These are phyloP conservation scores for Zaprionus ornatus DNA, from an alignment of 1,140 invertebrate genomes.

Conservation along the genomic window DNA sequence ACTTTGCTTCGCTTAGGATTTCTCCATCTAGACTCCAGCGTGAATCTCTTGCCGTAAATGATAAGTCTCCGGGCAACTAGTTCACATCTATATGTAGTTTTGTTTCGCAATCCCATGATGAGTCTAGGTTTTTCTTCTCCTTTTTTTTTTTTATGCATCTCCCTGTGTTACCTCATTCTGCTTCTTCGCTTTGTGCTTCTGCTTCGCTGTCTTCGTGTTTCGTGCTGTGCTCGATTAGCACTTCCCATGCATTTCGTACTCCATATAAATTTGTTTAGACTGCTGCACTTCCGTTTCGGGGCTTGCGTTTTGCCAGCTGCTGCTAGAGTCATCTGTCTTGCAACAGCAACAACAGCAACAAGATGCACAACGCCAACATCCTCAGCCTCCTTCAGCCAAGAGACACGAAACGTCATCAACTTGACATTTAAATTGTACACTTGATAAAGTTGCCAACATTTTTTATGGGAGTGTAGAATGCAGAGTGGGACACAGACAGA, in stretches of 20 bases:
- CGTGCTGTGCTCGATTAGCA: slow-evolving; percentile 71
- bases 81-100: slow-evolving; percentile 1
- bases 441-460: slow-evolving; percentile 80
- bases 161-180: neutral
- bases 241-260: slow-evolving; percentile 59
- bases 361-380: slow-evolving; percentile 30
- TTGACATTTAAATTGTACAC: slow-evolving; percentile 80
- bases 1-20: neutral
- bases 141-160: slow-evolving; percentile 4
- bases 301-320: slow-evolving; percentile 57
- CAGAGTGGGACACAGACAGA: neutral
- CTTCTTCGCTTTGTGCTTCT: neutral
- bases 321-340: slow-evolving; percentile 49
- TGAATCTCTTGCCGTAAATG: neutral
- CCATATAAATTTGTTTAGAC: slow-evolving; percentile 73
- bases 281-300: slow-evolving; percentile 74
- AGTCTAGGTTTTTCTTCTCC: slow-evolving; percentile 1
- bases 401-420: slow-evolving; percentile 74
- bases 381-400: slow-evolving; percentile 43
- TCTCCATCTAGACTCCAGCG: too few relatives aligned
- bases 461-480: slow-evolving; percentile 31
- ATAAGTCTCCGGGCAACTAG: neutral
- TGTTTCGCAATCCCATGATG: slow-evolving; percentile 4
- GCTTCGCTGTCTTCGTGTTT: slow-evolving; percentile 50
- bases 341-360: slow-evolving; percentile 22